Evolutionary conservation across 2,797 vertebrate species (phyloP).

Genomic region (Rhodeus uyekii): DNA sequence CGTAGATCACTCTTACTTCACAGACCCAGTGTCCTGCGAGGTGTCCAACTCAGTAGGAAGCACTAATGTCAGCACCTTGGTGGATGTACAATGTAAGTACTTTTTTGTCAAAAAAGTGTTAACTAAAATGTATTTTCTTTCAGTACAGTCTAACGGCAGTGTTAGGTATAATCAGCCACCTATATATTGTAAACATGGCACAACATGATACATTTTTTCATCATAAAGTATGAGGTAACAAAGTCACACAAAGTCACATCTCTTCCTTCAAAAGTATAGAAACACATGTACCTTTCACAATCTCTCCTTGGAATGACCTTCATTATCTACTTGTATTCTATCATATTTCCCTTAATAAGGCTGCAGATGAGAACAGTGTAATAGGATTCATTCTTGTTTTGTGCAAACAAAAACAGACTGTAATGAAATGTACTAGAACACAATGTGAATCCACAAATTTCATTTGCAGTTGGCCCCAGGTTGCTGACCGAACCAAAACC

Average conservation of each 20-base stretch:
- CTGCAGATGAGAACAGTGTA: neutral
- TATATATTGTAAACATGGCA: neutral
- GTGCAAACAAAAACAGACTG: neutral
- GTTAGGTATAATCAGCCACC: neutral
- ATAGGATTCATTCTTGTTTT: conserved; percentile 2
- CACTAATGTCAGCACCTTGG: conserved; percentile 89
- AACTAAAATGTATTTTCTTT: conserved; percentile 3
- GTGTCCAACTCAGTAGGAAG: conserved; percentile 90
- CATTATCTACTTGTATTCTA: neutral
- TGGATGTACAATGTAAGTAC: conserved; percentile 89
- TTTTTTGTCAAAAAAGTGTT: neutral
- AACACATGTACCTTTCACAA: neutral
- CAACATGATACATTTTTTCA: neutral
- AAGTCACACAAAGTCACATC: neutral
- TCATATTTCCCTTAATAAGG: conserved; percentile 9
- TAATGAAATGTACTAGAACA: neutral
- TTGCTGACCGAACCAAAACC: conserved; percentile 84
- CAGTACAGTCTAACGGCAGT: neutral
- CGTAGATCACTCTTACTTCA: conserved; percentile 89
- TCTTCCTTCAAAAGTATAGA: neutral
- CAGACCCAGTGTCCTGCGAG: conserved; percentile 90
- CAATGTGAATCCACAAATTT: conserved; percentile 20
- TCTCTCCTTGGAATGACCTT: neutral
- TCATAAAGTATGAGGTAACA: neutral
- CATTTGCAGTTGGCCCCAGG: conserved; percentile 82